A percentile compares a stretch with the other conserved stretches of the same genome.
phyloP scores from a whole-genome alignment of 2,797 vertebrate species.

The Gymnothorax javanicus region DNA sequence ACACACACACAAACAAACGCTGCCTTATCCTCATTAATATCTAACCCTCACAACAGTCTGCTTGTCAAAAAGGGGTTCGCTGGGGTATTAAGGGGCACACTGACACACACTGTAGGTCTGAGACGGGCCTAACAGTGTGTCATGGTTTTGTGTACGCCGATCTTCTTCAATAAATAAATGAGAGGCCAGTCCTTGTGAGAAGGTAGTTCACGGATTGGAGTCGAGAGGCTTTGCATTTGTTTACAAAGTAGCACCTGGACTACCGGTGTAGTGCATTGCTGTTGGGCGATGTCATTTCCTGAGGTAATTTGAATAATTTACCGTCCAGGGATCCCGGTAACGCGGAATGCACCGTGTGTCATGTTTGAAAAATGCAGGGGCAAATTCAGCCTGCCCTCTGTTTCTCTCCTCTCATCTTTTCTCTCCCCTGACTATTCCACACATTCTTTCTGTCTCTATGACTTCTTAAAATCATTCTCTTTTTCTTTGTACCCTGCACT shows the following conservation, averaged over 20 bases:
- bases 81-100: slow-evolving; percentile 12
- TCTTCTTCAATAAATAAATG: slow-evolving; percentile 55
- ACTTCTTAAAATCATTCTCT: not conserved
- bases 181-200: slow-evolving; percentile 45
- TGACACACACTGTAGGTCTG: not conserved
- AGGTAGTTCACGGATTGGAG: slow-evolving; percentile 53
- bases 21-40: slow-evolving; percentile 36
- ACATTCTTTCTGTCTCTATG: not conserved
- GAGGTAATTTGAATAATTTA: slow-evolving; percentile 70
- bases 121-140: not conserved
- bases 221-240: slow-evolving; percentile 55
- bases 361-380: slow-evolving; percentile 73
- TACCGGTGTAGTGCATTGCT: slow-evolving; percentile 45
- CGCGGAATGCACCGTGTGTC: slow-evolving; percentile 53
- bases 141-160: slow-evolving; percentile 26
- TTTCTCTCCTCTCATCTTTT: not conserved
- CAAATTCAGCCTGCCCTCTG: slow-evolving; percentile 33
- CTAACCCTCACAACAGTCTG: slow-evolving; percentile 47
- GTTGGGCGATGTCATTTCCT: slow-evolving; percentile 34
- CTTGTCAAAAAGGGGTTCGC: slow-evolving; percentile 26
- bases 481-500: not conserved
- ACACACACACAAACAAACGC: not conserved
- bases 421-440: not conserved
- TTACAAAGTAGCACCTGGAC: slow-evolving; percentile 53
- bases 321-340: slow-evolving; percentile 47